Evolutionary conservation across 1,140 invertebrate genomes (phyloP), one percentile per base, ranked within the genome.

Genomic region (Bombus vancouverensis): DNA sequence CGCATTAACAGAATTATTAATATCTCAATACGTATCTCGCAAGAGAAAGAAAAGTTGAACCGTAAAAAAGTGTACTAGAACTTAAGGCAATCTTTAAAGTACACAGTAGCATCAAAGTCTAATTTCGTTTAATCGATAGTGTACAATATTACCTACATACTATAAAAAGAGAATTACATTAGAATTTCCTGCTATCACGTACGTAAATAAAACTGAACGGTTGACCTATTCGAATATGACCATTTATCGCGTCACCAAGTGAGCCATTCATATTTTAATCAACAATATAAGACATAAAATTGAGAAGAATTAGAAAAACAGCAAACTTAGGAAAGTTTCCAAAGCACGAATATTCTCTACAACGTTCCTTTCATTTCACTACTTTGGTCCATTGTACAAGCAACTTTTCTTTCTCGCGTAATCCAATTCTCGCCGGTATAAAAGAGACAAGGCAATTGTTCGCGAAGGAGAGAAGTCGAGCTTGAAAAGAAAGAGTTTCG

Each of bases 391-490:
- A 32, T 86, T 73, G 68, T 89, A 68, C 80, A 86, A 81, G 87
- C 83, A 93, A 92, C 92, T 93, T 92, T 91, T 71, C 89, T 83
- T 77, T 44, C 86, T 83, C 89, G 89, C 79, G 90, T 93, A 94
- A 94, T 94, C 91, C 92, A 92, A 93, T 94, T 93, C 79, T 86
- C 73, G 53, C 86, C 82, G 81, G 84, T 90, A 90, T 88, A 87
- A 83, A 83, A 79, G 89, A 32, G 59, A 74, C 85, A 53, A 85
- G 86, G 74, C 85, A 91, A 90, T 90, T 89, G 68, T 81, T 87
- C 72, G 83, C 80, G 92, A 90, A 91, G 87, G 90, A 79, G 37
- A 84, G 81, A 81, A 87, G 83, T 53, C 28, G 71, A 81, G 81
- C 65, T 66, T 53, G 70, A 37, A 62, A 62, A 78, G 62, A 87